These are phyloP conservation scores for Dryobotodes eremita DNA, from an alignment of 2,888 invertebrate species.

Conservation along the genomic window DNA sequence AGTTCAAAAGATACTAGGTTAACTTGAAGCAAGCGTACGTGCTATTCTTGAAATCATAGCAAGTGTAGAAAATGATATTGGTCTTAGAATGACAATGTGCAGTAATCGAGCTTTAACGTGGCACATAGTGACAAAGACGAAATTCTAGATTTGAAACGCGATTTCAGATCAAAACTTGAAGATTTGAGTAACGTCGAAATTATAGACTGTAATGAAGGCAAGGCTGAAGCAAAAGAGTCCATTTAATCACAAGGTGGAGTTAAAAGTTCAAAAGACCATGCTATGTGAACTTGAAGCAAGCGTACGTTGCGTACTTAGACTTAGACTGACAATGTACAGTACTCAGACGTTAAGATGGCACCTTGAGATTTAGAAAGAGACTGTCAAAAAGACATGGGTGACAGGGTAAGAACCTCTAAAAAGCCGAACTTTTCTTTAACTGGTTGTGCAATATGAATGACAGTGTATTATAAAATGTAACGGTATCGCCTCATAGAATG, in stretches of 20 bases:
- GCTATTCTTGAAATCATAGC: background rate
- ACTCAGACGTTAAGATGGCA: no score
- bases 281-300: background rate
- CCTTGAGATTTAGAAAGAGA: background rate
- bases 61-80: background rate
- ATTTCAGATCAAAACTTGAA: conserved; percentile 58
- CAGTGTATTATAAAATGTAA: background rate
- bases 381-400: background rate
- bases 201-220: conserved; percentile 20
- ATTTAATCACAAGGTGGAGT: background rate
- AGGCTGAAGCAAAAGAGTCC: background rate
- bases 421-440: background rate
- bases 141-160: conserved; percentile 44
- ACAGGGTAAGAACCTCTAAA: no score
- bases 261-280: background rate
- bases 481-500: background rate
- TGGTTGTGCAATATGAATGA: background rate
- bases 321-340: no score
- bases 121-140: no score
- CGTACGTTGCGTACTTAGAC: no score
- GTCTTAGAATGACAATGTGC: background rate
- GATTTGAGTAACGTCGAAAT: conserved; percentile 45
- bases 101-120: no score
- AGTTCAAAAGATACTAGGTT: no score
- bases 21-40: background rate